Evolutionary conservation across 2,888 invertebrate species (phyloP), one percentile per base, ranked within the genome.

Genomic region (Neoitamus cyanurus): DNA sequence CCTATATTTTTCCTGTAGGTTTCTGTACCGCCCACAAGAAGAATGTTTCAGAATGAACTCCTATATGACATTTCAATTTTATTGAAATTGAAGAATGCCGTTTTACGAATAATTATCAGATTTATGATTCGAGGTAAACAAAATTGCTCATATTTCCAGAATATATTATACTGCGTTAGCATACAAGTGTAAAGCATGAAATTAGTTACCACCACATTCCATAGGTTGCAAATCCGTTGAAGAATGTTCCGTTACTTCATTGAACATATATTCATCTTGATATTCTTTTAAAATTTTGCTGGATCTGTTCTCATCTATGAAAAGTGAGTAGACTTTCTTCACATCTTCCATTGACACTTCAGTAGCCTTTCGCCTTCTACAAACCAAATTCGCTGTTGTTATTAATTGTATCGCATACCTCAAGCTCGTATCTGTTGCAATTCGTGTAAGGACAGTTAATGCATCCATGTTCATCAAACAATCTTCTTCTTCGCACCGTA

Each of bases 351-450:
- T 96, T 25, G 89, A 89, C 30, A 97, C 96, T 92, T 97, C 96
- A 3, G 94, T 93, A 0, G 96, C 96, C 92, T 98, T 98, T 87
- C 98, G 94, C 88, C 97, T 95, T 73, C 95, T 94, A 83, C 97
- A 95, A n/a, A 99, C 97, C n/a, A 99, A 94, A 87, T 96, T 96
- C 0, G 99, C 96, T 0, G 98, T 97, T 37, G 98, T 98, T 88
- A 99, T 99, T 37, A 99, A 93, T 89, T 99, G 99, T 90, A 99
- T 99, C 36, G 98, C 97, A 92, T 99, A 99, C 85, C 99, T 94
- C 13, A 99, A 92, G 0, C 98, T 98, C 0, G 99, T 98, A 90
- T 98, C 98, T 11, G 95, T 94, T 0, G 98, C 98, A 69, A 99
- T 97, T 83, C 97, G 94, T 0, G 99, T 98, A 48, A 99, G 92